These are phyloP conservation scores for Corapipo altera DNA, from an alignment of 2,113 vertebrate genomes.

Conservation along the genomic window DNA sequence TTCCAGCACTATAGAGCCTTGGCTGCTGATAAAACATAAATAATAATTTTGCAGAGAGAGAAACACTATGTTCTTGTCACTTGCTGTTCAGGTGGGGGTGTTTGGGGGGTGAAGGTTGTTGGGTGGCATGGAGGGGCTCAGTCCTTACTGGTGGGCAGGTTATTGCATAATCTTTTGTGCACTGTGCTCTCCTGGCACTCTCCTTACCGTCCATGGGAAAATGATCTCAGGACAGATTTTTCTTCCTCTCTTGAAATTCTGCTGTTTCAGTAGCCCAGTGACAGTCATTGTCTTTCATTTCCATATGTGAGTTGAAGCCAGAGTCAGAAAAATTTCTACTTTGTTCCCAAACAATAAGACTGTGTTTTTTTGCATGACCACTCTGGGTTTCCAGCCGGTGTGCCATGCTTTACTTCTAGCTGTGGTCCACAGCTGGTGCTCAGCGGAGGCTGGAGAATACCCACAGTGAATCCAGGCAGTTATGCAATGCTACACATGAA, in stretches of 20 bases:
- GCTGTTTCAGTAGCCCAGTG: background rate
- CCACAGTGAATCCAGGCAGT: background rate
- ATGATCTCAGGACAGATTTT: background rate
- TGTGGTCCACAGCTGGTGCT: background rate
- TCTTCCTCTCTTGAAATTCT: background rate
- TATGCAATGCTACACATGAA: constrained; percentile 6
- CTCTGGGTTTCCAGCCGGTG: background rate
- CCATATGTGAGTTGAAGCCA: background rate
- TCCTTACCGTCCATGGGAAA: background rate
- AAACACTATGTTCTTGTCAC: background rate
- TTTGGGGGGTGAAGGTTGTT: background rate
- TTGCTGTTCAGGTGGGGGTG: background rate
- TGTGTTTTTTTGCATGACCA: background rate
- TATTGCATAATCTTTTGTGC: background rate
- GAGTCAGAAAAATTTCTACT: background rate
- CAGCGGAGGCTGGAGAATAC: background rate
- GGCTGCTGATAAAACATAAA: background rate
- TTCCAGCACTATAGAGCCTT: background rate
- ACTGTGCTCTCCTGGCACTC: background rate
- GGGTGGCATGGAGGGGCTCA: background rate
- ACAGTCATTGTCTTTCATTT: constrained; percentile 24
- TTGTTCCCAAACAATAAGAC: constrained; percentile 39
- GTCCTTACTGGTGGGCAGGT: background rate
- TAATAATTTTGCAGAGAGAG: constrained; percentile 10
- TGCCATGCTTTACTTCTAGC: background rate